Conservation (phyloP, 2,113 vertebrate species). For the Lates calcarifer region DNA sequence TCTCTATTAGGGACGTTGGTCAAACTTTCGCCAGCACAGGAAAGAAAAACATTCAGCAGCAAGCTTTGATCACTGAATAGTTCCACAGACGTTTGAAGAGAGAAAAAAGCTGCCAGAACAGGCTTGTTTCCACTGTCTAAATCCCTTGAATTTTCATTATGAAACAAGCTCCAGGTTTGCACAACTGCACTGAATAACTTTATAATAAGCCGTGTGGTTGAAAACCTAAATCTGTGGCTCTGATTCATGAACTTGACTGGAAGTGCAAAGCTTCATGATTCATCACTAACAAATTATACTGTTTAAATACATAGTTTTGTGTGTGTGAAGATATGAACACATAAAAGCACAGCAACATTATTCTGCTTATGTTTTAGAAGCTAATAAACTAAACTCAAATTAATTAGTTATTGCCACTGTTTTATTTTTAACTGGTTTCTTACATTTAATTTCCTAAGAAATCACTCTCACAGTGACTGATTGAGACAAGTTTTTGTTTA, state of each 20-base stretch:
- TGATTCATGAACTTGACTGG: not conserved
- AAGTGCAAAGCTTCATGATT: not conserved
- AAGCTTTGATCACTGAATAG: too few species aligned
- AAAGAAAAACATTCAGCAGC: conserved; percentile 59
- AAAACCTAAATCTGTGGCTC: not conserved
- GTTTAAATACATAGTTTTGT: not conserved
- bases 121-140: conserved; percentile 6
- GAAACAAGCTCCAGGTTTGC: not conserved
- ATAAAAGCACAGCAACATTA: too few species aligned
- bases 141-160: not conserved
- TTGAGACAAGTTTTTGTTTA: too few species aligned
- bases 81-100: too few species aligned
- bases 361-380: too few species aligned
- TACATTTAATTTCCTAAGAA: not conserved
- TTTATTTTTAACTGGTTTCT: too few species aligned
- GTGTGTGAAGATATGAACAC: not conserved
- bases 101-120: conserved; percentile 18
- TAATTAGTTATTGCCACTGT: too few species aligned
- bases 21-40: conserved; percentile 51
- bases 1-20: conserved; percentile 49
- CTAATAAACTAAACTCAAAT: too few species aligned
- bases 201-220: not conserved
- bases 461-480: too few species aligned
- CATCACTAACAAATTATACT: not conserved
- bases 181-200: not conserved